Conservation (phyloP, 2,888 invertebrate genomes). For the Loripinus fragilis region DNA sequence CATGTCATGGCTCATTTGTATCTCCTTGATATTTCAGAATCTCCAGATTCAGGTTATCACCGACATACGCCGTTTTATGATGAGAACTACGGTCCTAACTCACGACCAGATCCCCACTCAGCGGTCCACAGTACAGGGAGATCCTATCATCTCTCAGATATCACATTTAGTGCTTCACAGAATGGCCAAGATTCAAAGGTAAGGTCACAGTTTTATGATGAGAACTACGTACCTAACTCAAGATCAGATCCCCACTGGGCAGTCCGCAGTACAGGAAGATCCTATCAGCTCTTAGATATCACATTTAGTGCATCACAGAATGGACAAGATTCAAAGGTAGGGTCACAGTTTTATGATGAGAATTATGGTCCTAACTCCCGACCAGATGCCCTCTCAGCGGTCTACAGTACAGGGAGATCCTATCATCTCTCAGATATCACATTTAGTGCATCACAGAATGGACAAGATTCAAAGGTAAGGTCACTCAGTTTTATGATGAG, state of each 20-base stretch:
- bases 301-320: slow-evolving; percentile 57
- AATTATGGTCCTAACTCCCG: too few relatives aligned
- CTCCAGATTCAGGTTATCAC: slow-evolving; percentile 57
- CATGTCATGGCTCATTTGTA: too few relatives aligned
- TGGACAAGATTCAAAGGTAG: slow-evolving; percentile 41
- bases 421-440: slow-evolving; percentile 66
- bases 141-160: slow-evolving; percentile 64
- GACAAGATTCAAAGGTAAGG: slow-evolving; percentile 40
- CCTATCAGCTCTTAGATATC: slow-evolving; percentile 64
- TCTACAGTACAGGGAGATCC: slow-evolving; percentile 51
- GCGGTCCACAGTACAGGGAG: slow-evolving; percentile 35
- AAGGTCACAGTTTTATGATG: too few relatives aligned
- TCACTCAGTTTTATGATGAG: too few relatives aligned
- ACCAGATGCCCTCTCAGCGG: too few relatives aligned
- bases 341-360: too few relatives aligned
- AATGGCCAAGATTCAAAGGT: slow-evolving; percentile 48
- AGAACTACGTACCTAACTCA: too few relatives aligned
- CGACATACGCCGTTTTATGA: slow-evolving; percentile 46
- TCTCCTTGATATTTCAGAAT: slow-evolving; percentile 47
- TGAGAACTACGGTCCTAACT: slow-evolving; percentile 24
- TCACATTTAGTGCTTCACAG: slow-evolving; percentile 55
- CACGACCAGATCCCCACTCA: slow-evolving; percentile 32
- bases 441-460: slow-evolving; percentile 53
- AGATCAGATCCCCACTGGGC: slow-evolving; percentile 30
- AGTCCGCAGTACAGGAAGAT: slow-evolving; percentile 38